Conservation (phyloP, 1,140 invertebrate species). For the Cardiocondyla obscurior region DNA sequence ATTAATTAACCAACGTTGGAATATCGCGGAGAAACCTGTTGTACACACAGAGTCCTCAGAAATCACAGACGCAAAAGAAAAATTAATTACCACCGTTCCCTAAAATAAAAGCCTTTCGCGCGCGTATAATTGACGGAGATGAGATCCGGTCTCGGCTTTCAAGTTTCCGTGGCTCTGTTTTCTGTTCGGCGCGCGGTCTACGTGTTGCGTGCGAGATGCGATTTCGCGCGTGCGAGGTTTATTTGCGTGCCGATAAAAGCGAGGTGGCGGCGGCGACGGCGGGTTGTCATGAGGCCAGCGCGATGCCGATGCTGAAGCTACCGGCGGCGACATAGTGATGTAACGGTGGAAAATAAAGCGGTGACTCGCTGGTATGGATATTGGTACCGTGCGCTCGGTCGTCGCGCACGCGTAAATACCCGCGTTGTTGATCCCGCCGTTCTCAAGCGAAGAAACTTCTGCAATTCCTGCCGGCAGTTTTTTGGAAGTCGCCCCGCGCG, state of each 20-base stretch:
- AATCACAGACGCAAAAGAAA: no score
- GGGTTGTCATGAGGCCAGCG: not conserved
- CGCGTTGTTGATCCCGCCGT: not conserved
- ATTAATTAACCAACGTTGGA: not conserved
- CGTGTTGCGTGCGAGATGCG: not conserved
- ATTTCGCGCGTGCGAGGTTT: not conserved
- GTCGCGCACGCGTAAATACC: slow-evolving; percentile 65
- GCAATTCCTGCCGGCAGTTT: slow-evolving; percentile 62
- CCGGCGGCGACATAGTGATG: slow-evolving; percentile 65
- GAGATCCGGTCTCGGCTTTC: not conserved
- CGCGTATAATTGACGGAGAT: no score
- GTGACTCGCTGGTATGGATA: slow-evolving; percentile 65
- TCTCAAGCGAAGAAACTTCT: not conserved
- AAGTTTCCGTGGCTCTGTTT: not conserved
- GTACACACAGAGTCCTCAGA: not conserved
- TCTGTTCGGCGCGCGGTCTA: no score
- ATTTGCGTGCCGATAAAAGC: slow-evolving; percentile 24
- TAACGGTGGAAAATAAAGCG: slow-evolving; percentile 73
- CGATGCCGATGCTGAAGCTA: slow-evolving; percentile 32
- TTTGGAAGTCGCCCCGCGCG: slow-evolving; percentile 54
- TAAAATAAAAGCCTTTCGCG: not conserved
- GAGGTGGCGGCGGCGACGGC: not conserved
- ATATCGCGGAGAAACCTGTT: not conserved
- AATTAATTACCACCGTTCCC: not conserved
- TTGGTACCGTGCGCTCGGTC: slow-evolving; percentile 69